A percentile compares a stretch with the other conserved stretches of the same genome.
These are phyloP conservation scores for Ormyrus pomaceus DNA, from an alignment of 2,888 invertebrate species.

Conservation along the genomic window DNA sequence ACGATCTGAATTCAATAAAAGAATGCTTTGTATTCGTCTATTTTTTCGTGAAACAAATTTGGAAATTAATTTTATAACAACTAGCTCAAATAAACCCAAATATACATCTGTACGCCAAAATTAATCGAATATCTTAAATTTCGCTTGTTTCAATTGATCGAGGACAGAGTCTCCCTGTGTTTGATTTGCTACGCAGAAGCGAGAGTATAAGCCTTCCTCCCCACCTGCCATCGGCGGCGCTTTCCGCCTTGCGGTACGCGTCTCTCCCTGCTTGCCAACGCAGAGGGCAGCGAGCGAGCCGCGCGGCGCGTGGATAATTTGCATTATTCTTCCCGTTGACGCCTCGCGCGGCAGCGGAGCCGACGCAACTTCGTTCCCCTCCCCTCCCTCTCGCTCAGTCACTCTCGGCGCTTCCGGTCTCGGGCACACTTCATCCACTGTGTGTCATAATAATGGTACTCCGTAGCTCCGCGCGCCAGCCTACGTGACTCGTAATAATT, in stretches of 20 bases:
- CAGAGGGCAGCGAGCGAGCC: slow-evolving; percentile 44
- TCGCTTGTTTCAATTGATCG: too few relatives aligned
- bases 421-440: slow-evolving; percentile 59
- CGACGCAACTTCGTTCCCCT: slow-evolving; percentile 47
- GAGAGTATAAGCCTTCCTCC: neutral
- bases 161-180: too few relatives aligned
- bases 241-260: neutral
- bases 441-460: slow-evolving; percentile 67
- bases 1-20: too few relatives aligned
- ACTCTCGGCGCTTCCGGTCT: slow-evolving; percentile 53
- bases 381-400: slow-evolving; percentile 26
- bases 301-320: slow-evolving; percentile 64
- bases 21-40: too few relatives aligned
- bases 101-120: too few relatives aligned
- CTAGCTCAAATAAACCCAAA: too few relatives aligned
- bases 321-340: slow-evolving; percentile 66
- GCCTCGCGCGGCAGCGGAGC: slow-evolving; percentile 37
- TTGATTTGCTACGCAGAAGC: neutral
- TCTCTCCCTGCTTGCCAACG: slow-evolving; percentile 13
- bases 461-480: slow-evolving; percentile 55
- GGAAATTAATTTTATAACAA: too few relatives aligned
- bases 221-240: neutral
- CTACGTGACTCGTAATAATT: slow-evolving; percentile 70
- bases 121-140: too few relatives aligned
- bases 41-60: too few relatives aligned